Conservation (phyloP, 2,113 vertebrate genomes). For the Sturnus vulgaris region DNA sequence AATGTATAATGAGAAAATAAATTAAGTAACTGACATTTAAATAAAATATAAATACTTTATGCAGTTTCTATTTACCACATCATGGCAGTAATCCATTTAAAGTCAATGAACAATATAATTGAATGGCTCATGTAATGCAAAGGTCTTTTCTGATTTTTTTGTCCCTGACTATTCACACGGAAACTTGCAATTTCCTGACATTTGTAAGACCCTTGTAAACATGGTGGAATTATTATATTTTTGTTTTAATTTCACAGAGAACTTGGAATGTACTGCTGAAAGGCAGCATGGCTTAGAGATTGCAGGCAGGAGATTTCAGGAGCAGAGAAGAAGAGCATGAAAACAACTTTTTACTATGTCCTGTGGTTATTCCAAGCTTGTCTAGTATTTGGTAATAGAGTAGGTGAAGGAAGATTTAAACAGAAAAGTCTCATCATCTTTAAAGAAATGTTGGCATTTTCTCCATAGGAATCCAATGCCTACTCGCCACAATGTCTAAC, state of each 20-base stretch:
- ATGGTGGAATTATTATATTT: neutral
- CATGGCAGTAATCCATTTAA: slow-evolving; percentile 34
- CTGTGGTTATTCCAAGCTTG: neutral
- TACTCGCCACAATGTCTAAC: neutral
- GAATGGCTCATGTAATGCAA: neutral
- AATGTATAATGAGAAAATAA: slow-evolving; percentile 62
- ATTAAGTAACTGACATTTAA: slow-evolving; percentile 61
- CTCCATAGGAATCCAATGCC: neutral
- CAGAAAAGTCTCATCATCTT: fast-evolving
- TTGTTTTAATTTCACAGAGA: neutral
- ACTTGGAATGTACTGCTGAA: neutral
- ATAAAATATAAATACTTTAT: slow-evolving; percentile 64
- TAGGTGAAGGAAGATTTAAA: neutral
- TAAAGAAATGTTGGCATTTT: neutral
- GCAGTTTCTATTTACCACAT: slow-evolving; percentile 60
- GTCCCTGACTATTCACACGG: neutral
- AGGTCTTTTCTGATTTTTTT: neutral
- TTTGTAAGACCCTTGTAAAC: neutral
- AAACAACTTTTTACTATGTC: neutral
- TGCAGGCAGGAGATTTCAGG: no score
- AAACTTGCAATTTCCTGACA: neutral
- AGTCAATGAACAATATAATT: slow-evolving; percentile 51
- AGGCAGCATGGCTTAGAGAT: fast-evolving
- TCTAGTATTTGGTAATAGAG: fast-evolving
- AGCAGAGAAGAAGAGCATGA: neutral